These are phyloP conservation scores for Ophthalmolycus amberensis DNA, from an alignment of 2,113 vertebrate genomes.

Conservation along the genomic window DNA sequence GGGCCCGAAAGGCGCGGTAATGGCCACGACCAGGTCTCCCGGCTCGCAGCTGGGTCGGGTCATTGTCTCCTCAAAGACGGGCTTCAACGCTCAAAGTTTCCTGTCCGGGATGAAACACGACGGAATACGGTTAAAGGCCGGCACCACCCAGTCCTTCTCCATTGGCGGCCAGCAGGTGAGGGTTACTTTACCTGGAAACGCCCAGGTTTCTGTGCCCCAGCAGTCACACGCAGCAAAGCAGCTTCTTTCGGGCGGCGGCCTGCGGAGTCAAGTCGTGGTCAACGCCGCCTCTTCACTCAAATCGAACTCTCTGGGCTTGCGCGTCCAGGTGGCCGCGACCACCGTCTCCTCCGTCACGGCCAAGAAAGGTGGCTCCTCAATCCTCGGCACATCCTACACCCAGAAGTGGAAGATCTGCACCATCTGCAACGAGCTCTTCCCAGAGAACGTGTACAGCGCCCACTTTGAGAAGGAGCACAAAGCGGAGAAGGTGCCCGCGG, in stretches of 20 bases:
- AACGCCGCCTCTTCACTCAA: conserved; percentile 85
- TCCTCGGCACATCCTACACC: conserved; percentile 91
- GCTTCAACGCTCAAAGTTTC: conserved; percentile 87
- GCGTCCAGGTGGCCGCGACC: conserved; percentile 87
- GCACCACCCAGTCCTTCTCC: conserved; percentile 83
- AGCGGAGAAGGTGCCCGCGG: conserved; percentile 97
- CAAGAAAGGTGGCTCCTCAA: conserved; percentile 80
- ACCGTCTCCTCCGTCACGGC: conserved; percentile 81
- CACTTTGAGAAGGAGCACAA: conserved; percentile 99
- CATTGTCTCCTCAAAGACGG: conserved; percentile 90
- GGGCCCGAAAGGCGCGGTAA: conserved; percentile 89
- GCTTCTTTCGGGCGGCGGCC: conserved; percentile 87
- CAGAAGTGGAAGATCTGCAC: conserved; percentile 99
- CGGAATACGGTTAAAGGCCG: conserved; percentile 88
- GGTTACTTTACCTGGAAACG: conserved; percentile 86
- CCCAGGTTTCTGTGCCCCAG: conserved; percentile 90
- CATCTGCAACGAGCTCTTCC: conserved; percentile 98
- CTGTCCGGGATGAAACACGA: conserved; percentile 91
- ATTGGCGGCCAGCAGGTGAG: conserved; percentile 87
- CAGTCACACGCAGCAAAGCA: conserved; percentile 94
- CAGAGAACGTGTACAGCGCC: conserved; percentile 96
- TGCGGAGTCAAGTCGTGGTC: conserved; percentile 86
- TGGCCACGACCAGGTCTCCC: conserved; percentile 86
- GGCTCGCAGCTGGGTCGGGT: conserved; percentile 90
- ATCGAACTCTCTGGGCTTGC: conserved; percentile 86